Evolutionary conservation across 1,140 invertebrate genomes (phyloP), one percentile per base, ranked within the genome.

Genomic region (Aleiodes sp.): DNA sequence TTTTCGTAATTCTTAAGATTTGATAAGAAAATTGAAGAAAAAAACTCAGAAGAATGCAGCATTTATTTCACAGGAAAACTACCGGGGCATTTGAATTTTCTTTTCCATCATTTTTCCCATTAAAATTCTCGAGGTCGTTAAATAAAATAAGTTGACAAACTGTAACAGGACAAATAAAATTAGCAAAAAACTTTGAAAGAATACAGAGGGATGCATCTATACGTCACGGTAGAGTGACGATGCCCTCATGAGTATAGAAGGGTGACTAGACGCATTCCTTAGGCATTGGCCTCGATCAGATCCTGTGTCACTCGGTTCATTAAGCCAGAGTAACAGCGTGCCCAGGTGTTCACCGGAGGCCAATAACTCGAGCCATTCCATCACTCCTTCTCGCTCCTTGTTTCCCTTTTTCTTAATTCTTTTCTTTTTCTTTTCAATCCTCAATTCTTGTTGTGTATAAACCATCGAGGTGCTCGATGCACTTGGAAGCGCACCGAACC

Each of bases 291-390:
- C 75, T 77, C 79, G 78, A 82, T 82, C 78, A 78, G 75, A 81
- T 82, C 77, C 77, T 77, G 75, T 80, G 80, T 82, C 80, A 82
- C 75, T 79, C 74, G 80, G 75, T 82, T 80, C 82, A 80, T 81
- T 80, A 80, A 81, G 75, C 77, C 75, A 72, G 33, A 66, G 64
- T 66, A 66, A 57, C 46, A 57, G 46, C 64, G 33, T 52, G 28
- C 64, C 64, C 64, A 66, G 64, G 64, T 66, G 64, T 66, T 66
- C 64, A 57, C 28, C 43, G 26, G 64, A 59, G 46, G 21, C 46
- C 64, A 66, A 66, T 66, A 66, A 57, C 31, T 66, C 33, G n/a
- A 16, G 19, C 33, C 60, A n/a, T n/a, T 62, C 60, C 33, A 14
- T 39, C 6, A 3, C 60, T 28, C 57, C 28, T 31, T 33, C n/a